These are phyloP conservation scores for Erebia palarica DNA, from an alignment of 2,888 invertebrate species.

Conservation along the genomic window DNA sequence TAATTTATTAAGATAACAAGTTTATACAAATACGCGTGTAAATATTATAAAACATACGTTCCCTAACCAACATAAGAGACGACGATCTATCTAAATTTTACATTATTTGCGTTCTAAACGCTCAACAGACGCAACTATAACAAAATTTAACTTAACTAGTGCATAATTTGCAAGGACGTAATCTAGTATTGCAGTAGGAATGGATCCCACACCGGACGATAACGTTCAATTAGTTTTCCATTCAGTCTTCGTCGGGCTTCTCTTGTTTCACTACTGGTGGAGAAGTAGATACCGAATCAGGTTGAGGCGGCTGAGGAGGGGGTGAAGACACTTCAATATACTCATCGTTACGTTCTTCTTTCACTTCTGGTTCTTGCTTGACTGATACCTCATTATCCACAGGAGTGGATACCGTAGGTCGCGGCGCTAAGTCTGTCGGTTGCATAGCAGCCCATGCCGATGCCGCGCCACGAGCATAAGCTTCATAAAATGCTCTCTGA, in stretches of 20 bases:
- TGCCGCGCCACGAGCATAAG: constrained; percentile 74
- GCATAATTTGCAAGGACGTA: constrained; percentile 72
- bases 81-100: constrained; percentile 50
- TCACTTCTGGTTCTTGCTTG: constrained; percentile 71
- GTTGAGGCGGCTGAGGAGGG: constrained; percentile 56
- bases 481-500: constrained; percentile 75
- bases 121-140: constrained; percentile 67
- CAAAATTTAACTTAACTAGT: constrained; percentile 55
- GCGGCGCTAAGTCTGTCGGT: constrained; percentile 55
- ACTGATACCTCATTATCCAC: constrained; percentile 53
- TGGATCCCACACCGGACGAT: constrained; percentile 71
- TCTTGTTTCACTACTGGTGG: constrained; percentile 68
- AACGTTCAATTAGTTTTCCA: constrained; percentile 47
- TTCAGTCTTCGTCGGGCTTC: constrained; percentile 69
- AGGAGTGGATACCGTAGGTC: constrained; percentile 44
- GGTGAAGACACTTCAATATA: constrained; percentile 79
- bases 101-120: constrained; percentile 77
- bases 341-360: constrained; percentile 75
- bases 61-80: constrained; percentile 69
- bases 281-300: constrained; percentile 46
- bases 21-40: constrained; percentile 78
- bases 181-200: constrained; percentile 79
- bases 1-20: constrained; percentile 78
- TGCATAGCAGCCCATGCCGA: constrained; percentile 73
- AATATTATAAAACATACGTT: constrained; percentile 77